phyloP scores from a whole-genome alignment of 2,797 vertebrate species.

The Enteromius treurensis region DNA sequence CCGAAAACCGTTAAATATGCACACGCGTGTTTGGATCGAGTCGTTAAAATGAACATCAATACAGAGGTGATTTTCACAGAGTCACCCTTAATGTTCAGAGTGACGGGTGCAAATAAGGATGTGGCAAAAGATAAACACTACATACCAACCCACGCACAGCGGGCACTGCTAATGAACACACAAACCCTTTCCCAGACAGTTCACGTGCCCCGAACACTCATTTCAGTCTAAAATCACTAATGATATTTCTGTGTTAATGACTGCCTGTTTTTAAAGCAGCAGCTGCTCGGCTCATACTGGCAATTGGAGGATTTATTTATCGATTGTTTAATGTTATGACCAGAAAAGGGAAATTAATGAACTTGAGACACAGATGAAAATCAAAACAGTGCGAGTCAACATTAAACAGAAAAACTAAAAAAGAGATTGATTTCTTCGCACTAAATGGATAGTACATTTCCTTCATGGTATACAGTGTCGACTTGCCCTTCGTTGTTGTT shows the following conservation, averaged over 20 bases:
- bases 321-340: slow-evolving; percentile 65
- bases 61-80: slow-evolving; percentile 45
- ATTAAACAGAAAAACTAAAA: slow-evolving; percentile 46
- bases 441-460: slow-evolving; percentile 47
- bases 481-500: slow-evolving; percentile 45
- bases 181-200: slow-evolving; percentile 60
- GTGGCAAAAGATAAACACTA: slow-evolving; percentile 54
- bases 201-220: slow-evolving; percentile 63
- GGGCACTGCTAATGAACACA: slow-evolving; percentile 62
- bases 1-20: slow-evolving; percentile 47
- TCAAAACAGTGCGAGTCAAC: slow-evolving; percentile 49
- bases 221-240: slow-evolving; percentile 69
- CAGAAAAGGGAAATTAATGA: slow-evolving; percentile 64
- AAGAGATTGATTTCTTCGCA: slow-evolving; percentile 51
- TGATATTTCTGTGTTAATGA: slow-evolving; percentile 74
- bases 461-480: slow-evolving; percentile 35
- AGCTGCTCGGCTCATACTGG: slow-evolving; percentile 55
- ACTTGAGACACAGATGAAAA: slow-evolving; percentile 58
- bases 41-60: slow-evolving; percentile 50
- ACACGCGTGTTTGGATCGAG: slow-evolving; percentile 36
- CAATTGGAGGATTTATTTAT: slow-evolving; percentile 64
- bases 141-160: slow-evolving; percentile 52
- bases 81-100: slow-evolving; percentile 59
- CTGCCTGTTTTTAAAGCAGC: slow-evolving; percentile 66
- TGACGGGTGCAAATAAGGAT: slow-evolving; percentile 57